phyloP scores from a whole-genome alignment of 2,888 invertebrate genomes.

The Scaptomyza cyrtandrae region DNA sequence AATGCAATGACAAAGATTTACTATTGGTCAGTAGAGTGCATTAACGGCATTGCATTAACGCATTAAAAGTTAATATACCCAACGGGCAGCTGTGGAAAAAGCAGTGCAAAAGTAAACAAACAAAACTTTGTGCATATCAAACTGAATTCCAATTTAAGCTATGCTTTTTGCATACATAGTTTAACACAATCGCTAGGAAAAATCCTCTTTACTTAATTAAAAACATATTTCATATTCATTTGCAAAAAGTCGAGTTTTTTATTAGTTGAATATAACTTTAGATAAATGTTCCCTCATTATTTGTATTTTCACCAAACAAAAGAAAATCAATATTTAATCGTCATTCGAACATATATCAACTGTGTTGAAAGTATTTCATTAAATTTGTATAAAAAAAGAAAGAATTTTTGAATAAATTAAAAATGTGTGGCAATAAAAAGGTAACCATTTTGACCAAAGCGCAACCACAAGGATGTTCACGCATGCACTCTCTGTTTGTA shows the following conservation, averaged over 20 bases:
- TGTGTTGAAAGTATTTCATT: slow-evolving; percentile 41
- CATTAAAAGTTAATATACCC: slow-evolving; percentile 18
- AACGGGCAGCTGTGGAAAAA: not conserved
- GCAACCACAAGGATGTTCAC: slow-evolving; percentile 34
- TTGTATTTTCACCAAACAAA: not conserved
- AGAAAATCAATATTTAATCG: not conserved
- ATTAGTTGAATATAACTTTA: not conserved
- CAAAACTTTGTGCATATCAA: not conserved
- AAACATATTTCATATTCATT: not conserved
- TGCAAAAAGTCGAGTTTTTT: not conserved
- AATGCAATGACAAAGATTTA: slow-evolving; percentile 10
- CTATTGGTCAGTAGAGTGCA: slow-evolving; percentile 46
- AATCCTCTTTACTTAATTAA: not conserved
- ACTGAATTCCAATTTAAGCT: not conserved
- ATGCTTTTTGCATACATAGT: too few relatives aligned
- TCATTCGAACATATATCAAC: not conserved
- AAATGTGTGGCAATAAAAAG: slow-evolving; percentile 19
- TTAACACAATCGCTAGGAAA: too few relatives aligned
- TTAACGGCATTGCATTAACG: slow-evolving; percentile 23
- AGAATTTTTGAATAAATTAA: slow-evolving; percentile 23
- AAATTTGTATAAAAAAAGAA: slow-evolving; percentile 36
- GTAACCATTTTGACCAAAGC: slow-evolving; percentile 25
- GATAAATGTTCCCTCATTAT: not conserved
- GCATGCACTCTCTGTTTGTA: slow-evolving; percentile 16
- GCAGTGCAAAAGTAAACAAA: not conserved